These are phyloP conservation scores for Matsumyia berberina DNA, from an alignment of 2,888 invertebrate genomes.

Conservation along the genomic window DNA sequence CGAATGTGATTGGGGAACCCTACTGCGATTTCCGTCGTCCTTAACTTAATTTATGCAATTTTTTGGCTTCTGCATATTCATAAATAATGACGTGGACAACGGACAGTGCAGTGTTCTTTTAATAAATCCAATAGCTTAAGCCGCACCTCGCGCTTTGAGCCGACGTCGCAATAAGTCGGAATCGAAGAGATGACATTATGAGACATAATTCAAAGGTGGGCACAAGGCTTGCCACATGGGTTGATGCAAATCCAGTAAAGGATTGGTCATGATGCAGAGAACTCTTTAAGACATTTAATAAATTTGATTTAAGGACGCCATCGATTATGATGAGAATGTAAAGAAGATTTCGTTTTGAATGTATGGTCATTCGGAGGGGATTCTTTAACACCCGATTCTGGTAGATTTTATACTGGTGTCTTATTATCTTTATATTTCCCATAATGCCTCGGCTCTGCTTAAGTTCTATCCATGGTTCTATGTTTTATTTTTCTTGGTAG, in stretches of 20 bases:
- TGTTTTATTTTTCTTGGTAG: no score
- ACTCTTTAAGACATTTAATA: background rate
- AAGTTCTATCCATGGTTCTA: no score
- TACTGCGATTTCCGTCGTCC: background rate
- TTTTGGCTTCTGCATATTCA: background rate
- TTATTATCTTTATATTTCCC: no score
- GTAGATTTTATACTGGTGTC: no score
- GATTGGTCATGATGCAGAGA: background rate
- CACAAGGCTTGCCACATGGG: slow-evolving; percentile 5
- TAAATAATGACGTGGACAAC: background rate
- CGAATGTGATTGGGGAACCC: background rate
- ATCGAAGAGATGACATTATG: background rate
- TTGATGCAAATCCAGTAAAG: slow-evolving; percentile 3
- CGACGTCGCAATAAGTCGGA: background rate
- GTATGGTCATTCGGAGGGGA: background rate
- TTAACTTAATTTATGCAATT: slow-evolving; percentile 10
- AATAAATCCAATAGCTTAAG: background rate
- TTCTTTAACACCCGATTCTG: background rate
- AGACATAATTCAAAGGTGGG: background rate
- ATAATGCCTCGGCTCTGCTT: no score
- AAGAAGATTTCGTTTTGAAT: no score
- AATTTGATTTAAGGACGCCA: background rate
- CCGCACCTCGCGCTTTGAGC: background rate
- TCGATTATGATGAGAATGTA: no score
- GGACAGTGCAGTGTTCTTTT: background rate